These are phyloP conservation scores for Chydorus sphaericus DNA, from an alignment of 2,888 invertebrate species.

Conservation along the genomic window DNA sequence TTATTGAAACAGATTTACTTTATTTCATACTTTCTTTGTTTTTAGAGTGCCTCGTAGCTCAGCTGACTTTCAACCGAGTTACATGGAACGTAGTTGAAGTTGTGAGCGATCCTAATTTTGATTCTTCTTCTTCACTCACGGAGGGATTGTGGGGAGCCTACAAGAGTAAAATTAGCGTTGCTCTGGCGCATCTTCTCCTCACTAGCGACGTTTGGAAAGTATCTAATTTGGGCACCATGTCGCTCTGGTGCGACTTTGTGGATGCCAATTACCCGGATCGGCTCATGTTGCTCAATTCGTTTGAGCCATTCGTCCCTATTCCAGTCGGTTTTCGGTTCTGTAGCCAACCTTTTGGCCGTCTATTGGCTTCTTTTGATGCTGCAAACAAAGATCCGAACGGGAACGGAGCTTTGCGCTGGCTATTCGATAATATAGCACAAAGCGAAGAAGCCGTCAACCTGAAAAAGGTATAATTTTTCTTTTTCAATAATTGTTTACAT, in stretches of 20 bases:
- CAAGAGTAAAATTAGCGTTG: neutral
- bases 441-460: neutral
- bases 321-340: neutral
- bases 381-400: neutral
- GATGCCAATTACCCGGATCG: neutral
- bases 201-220: slow-evolving; percentile 2
- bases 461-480: neutral
- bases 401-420: neutral
- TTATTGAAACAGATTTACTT: neutral
- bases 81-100: neutral
- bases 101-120: neutral
- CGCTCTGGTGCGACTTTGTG: neutral
- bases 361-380: neutral
- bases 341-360: neutral
- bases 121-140: neutral
- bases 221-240: neutral
- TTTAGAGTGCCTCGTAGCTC: slow-evolving; percentile 5
- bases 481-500: neutral
- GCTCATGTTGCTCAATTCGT: neutral
- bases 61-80: neutral
- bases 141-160: neutral
- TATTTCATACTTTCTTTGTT: too few species aligned
- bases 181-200: neutral
- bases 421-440: neutral
- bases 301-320: neutral